phyloP scores from a whole-genome alignment of 2,113 vertebrate genomes.

The Felis chaus region DNA sequence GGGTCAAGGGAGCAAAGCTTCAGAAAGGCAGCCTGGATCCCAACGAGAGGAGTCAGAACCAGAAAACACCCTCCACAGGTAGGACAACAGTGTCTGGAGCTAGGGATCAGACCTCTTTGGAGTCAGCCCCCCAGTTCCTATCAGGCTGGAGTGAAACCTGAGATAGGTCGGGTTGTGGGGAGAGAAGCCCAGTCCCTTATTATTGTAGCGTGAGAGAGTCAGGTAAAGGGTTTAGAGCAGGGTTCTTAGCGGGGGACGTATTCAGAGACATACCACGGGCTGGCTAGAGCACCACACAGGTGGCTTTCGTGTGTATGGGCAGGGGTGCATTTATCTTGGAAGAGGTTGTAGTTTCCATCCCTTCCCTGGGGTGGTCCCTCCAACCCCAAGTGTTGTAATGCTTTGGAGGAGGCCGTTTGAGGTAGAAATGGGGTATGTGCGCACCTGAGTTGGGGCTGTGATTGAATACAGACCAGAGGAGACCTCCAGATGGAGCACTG shows the following conservation, averaged over 20 bases:
- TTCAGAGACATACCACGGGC: accelerated
- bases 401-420: background rate
- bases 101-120: no score
- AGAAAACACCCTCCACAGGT: background rate
- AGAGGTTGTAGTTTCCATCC: background rate
- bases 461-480: background rate
- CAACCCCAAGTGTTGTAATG: background rate
- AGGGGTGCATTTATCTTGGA: background rate
- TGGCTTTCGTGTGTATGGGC: background rate
- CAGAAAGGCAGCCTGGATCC: background rate
- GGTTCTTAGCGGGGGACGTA: background rate
- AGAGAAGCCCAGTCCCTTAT: accelerated
- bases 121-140: no score
- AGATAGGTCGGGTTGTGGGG: background rate
- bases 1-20: background rate
- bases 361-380: background rate
- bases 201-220: accelerated
- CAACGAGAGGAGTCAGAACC: background rate
- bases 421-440: background rate
- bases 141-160: background rate
- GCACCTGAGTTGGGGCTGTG: background rate
- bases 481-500: background rate
- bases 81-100: accelerated
- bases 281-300: no score
- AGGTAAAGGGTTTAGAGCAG: background rate